These are phyloP conservation scores for Chironomus tepperi DNA, from an alignment of 1,140 invertebrate genomes.

Conservation along the genomic window DNA sequence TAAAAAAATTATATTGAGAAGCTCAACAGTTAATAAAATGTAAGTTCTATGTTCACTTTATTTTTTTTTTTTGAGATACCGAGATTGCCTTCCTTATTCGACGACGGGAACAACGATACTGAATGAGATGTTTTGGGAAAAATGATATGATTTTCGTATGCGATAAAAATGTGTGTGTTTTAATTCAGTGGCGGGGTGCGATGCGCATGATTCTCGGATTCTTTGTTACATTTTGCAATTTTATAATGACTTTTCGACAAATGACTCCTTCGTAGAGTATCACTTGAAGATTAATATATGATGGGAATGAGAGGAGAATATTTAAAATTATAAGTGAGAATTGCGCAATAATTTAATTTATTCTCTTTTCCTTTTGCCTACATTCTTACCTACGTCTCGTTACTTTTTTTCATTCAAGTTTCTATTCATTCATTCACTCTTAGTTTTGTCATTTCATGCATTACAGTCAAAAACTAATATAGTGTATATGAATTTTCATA, in stretches of 20 bases:
- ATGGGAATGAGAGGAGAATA: neutral
- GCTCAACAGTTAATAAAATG: neutral
- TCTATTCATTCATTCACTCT: conserved; percentile 1
- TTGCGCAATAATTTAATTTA: conserved; percentile 9
- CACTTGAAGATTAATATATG: no score
- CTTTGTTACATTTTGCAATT: neutral
- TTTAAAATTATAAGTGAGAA: neutral
- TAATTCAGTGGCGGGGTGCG: neutral
- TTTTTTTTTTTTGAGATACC: neutral
- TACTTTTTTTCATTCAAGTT: neutral
- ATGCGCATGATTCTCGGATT: neutral
- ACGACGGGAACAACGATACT: conserved; percentile 11
- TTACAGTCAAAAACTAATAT: no score
- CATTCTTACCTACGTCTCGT: neutral
- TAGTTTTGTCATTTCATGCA: neutral
- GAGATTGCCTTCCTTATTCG: conserved; percentile 3
- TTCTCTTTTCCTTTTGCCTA: neutral
- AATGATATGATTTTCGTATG: conserved; percentile 13
- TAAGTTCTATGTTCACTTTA: neutral
- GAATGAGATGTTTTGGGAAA: neutral
- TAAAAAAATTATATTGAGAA: neutral
- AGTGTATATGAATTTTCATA: no score
- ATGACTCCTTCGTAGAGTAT: no score
- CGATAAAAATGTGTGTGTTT: conserved; percentile 7
- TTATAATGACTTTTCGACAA: neutral